Conservation (phyloP, 2,797 vertebrate genomes). For the Glyptemys insculpta region DNA sequence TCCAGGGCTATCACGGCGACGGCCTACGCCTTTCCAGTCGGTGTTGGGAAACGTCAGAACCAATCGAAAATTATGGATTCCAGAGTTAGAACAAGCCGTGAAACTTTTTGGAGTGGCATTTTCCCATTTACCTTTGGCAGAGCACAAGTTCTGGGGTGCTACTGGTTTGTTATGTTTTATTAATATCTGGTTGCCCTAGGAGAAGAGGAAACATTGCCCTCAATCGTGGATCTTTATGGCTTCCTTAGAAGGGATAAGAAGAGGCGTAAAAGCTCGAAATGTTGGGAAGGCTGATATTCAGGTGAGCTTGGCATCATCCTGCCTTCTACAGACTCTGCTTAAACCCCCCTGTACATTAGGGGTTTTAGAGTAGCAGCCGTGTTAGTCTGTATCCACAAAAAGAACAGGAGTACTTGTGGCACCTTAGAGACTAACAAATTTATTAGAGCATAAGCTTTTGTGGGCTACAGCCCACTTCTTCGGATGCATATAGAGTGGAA, state of each 20-base stretch:
- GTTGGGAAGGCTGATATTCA: constrained; percentile 22
- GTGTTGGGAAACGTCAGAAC: not conserved
- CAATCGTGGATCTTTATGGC: not conserved
- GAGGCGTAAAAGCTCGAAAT: constrained; percentile 32
- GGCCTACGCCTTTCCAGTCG: not conserved
- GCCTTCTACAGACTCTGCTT: constrained; percentile 35
- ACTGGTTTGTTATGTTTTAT: not conserved
- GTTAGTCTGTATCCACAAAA: no score
- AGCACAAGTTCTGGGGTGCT: not conserved
- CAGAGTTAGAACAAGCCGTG: not conserved
- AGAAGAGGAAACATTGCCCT: not conserved
- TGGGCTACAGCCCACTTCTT: no score
- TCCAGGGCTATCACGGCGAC: not conserved
- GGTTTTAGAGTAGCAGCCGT: not conserved
- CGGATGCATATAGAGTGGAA: no score
- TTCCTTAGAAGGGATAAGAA: not conserved
- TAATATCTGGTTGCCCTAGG: not conserved
- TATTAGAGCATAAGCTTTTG: no score
- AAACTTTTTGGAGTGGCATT: not conserved
- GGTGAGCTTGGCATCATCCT: constrained; percentile 50
- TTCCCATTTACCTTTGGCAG: constrained; percentile 7
- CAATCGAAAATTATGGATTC: not conserved
- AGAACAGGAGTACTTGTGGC: no score
- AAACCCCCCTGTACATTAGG: not conserved
- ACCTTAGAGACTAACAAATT: no score